Base-by-base conservation (phyloP, 2,113 vertebrate species). In the Zapornia atra region DNA sequence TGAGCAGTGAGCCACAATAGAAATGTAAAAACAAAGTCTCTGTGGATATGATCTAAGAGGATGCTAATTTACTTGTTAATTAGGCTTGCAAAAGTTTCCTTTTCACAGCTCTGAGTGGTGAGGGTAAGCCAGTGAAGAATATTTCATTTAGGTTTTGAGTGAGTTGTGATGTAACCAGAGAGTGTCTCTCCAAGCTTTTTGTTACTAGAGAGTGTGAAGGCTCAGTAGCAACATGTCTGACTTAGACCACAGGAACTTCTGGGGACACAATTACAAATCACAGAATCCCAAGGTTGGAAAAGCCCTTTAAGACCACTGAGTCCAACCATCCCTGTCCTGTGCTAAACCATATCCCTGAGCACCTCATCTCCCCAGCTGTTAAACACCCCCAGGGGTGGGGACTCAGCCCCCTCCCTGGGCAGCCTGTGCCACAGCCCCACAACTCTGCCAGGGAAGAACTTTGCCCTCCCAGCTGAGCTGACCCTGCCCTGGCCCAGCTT, bases 31-130 rank as follows among this genome's bases (percentile, higher is more conserved):
- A 56, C 80, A 42, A 44, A 80, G 36, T 86, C 71, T 95, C 85
- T 82, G 15, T 81, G 95, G 80, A 78, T 92, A 28, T 81, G 56
- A 83, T 86, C 56, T 77, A 56, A 91, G 61, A 86, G 68, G 80
- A 92, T 95, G 60, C 77, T 86, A 81, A 90, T 92, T 92, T 70
- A 21, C 54, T 77, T 86, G 64, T 94, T 95, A 92, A 90, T 93
- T 88, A 93, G 76, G 42, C 81, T 97, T 97, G 59, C 60, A 83
- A 8, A 92, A 88, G 60, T 86, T 95, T 92, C 44, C 78, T 88
- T 89, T 83, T 88, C 71, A 73, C 86, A 50, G 28, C 83, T 94
- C 72, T 83, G 68, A 71, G 46, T 7, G 1, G n/a, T 66, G 72
- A 88, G 40, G 26, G 42, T 88, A 70, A 83, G 33, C 56, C 63